Evolutionary conservation across 1,140 invertebrate genomes (phyloP), one percentile per base, ranked within the genome.

Genomic region (Hypothenemus hampei): DNA sequence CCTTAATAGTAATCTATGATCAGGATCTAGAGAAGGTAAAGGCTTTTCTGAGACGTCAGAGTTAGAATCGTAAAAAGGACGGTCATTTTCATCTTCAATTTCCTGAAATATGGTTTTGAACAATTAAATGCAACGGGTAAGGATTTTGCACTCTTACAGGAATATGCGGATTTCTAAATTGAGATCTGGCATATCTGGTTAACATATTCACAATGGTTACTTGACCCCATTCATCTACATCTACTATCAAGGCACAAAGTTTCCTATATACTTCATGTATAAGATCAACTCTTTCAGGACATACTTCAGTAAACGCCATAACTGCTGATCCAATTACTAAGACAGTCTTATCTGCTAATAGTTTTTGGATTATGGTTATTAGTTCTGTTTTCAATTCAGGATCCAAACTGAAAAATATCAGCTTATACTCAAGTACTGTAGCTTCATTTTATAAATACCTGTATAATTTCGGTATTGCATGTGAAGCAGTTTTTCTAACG

Each of bases 141-240:
- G n/a, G n/a, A n/a, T n/a, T n/a, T n/a, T n/a, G n/a, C 31, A 15
- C 22, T 41, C 78, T 78, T 75, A 92, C 91, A 68, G 88, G 83
- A 58, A 75, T 69, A 75, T 97, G 96, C 11, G 95, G 95, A 76
- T 97, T 86, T 4, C 86, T 75, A 72, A 99, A 98, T 70, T 95
- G 93, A 15, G 89, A 90, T 58, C 91, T 81, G 0, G 90, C 91
- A 74, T 97, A 97, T 67, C 94, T 82, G 1, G 96, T 98, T 5
- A 99, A 76, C 81, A 98, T 96, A 66, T 97, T 96, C 33, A 99
- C 85, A 63, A 99, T 91, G 6, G 97, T 86, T 33, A 99, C 86
- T 77, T 97, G 94, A n/a, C 94, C 93, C 92, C 91, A 96, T 75
- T 99, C 96, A 69, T 98, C 95, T 19, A 98, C 91, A 74, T 99